Evolutionary conservation across 2,888 invertebrate species (phyloP), one percentile per base, ranked within the genome.

Genomic region (Torymus texanus): DNA sequence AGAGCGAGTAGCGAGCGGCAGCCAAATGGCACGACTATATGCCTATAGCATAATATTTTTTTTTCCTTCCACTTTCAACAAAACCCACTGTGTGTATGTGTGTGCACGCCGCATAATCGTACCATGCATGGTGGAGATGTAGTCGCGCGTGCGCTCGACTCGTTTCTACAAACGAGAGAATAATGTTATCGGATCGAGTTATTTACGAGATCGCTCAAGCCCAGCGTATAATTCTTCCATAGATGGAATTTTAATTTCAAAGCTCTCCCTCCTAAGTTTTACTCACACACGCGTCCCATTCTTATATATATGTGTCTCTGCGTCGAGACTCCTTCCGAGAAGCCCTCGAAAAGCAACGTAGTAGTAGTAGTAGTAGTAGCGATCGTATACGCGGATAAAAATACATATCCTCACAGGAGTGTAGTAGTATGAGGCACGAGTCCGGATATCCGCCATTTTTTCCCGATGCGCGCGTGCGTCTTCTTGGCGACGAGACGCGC

Each of bases 371-470:
- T 41, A 41, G 29, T 41, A 41, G 70, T 59, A 66, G 75, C 56
- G 79, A 80, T 76, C 73, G 41, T 56, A 55, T 14, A 50, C 59
- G 55, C 59, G 13, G 80, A 80, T 80, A 80, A 80, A 80, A 77
- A 77, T 73, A 71, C 21, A 61, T 68, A 53, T 24, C 50, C 41
- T 41, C n/a, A n/a, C 41, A n/a, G 16, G 70, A 75, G 70, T 75
- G 55, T 21, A 21, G n/a, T 21, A 21, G 21, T 55, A 29, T 63
- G 14, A 73, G 73, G 56, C 55, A 55, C 56, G 62, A 51, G 56
- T 65, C 78, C 81, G 81, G 81, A 81, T 72, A 75, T 81, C 78
- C 81, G 78, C 81, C 81, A 81, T 81, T 71, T 80, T 80, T 78
- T 68, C 29, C 12, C 11, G 51, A 41, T 24, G 2, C 53, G 53